Conservation (phyloP, 2,888 invertebrate species). For the Trichacis sp. region DNA sequence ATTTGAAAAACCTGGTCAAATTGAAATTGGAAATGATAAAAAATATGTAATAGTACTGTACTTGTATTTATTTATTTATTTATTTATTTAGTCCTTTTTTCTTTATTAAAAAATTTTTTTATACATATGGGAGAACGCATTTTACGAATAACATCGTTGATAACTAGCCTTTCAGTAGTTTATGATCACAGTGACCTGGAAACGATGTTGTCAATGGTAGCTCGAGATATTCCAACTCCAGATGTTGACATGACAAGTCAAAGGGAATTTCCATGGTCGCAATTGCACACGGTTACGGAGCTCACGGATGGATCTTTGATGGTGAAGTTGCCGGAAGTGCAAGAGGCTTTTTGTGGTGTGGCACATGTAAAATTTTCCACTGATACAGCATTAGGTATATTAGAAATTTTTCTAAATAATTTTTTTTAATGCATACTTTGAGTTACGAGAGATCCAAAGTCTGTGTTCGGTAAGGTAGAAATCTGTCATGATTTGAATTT, state of each 20-base stretch:
- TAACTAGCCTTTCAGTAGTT: conserved; percentile 78
- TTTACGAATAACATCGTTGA: conserved; percentile 58
- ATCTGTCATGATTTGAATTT: too few species aligned
- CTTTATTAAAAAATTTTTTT: too few species aligned
- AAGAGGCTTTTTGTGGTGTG: conserved; percentile 72
- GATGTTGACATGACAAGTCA: conserved; percentile 51
- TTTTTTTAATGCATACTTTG: too few species aligned
- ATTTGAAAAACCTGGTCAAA: too few species aligned
- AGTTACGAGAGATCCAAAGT: too few species aligned
- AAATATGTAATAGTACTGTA: too few species aligned
- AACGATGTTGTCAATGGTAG: conserved; percentile 51
- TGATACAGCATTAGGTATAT: conserved; percentile 65
- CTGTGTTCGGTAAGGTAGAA: too few species aligned
- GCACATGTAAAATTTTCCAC: conserved; percentile 73
- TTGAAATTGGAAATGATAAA: neutral
- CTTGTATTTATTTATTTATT: too few species aligned
- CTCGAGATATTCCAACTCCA: conserved; percentile 53
- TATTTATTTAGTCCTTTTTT: too few species aligned
- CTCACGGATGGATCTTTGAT: conserved; percentile 61
- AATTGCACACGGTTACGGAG: conserved; percentile 61
- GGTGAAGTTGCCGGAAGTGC: conserved; percentile 61
- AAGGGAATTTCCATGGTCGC: conserved; percentile 55
- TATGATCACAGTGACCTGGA: conserved; percentile 76
- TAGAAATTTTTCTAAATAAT: too few species aligned
- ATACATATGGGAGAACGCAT: conserved; percentile 61